phyloP scores from a whole-genome alignment of 2,888 invertebrate species.

The Ceramica pisi region DNA sequence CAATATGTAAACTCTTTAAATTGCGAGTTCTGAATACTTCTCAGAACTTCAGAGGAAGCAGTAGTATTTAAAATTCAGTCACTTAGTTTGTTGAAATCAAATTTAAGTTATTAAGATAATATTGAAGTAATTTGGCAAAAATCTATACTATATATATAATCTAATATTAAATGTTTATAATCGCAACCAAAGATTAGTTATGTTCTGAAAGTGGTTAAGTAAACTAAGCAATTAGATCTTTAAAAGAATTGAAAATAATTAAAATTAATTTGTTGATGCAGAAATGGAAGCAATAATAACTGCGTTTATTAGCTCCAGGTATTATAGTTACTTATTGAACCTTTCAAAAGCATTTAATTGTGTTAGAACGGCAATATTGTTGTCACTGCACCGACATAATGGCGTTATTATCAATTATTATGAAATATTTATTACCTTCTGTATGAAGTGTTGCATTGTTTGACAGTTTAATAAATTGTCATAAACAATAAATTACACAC shows the following conservation, averaged over 20 bases:
- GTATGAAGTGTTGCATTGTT: constrained; percentile 46
- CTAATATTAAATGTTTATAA: neutral
- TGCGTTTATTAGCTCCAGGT: constrained; percentile 30
- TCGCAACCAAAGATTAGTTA: neutral
- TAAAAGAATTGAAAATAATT: constrained; percentile 16
- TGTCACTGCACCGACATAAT: constrained; percentile 47
- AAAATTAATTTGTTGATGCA: constrained; percentile 16
- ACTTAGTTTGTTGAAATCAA: neutral
- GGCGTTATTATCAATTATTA: constrained; percentile 44
- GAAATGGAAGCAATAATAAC: constrained; percentile 17
- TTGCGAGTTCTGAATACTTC: neutral
- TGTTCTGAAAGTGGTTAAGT: neutral
- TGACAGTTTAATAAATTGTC: constrained; percentile 29
- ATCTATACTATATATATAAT: neutral
- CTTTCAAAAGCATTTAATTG: constrained; percentile 48
- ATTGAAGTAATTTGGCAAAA: neutral
- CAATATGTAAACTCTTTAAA: neutral
- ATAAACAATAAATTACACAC: constrained; percentile 33
- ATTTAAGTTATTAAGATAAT: neutral
- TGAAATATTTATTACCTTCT: constrained; percentile 40
- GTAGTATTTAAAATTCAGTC: neutral
- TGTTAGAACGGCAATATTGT: constrained; percentile 44
- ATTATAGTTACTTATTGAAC: constrained; percentile 33
- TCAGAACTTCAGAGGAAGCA: neutral
- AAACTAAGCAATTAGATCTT: constrained; percentile 9